A percentile compares a stretch with the other conserved stretches of the same genome.
Conservation (phyloP, 2,797 vertebrate genomes). For the Melanotaenia parkinsoni region DNA sequence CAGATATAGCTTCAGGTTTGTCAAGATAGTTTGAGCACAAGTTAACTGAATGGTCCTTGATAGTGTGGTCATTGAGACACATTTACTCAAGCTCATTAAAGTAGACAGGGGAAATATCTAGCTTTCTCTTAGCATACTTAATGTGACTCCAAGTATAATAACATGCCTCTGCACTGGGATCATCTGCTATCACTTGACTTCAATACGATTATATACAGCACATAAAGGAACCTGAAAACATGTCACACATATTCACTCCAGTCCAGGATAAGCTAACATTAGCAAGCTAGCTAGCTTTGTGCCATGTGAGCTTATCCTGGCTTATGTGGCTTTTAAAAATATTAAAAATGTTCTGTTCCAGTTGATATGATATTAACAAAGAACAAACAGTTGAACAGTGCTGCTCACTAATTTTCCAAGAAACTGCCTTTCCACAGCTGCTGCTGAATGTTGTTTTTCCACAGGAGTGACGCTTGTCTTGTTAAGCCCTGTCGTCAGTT, state of each 20-base stretch:
- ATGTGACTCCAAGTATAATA: neutral
- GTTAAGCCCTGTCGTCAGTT: neutral
- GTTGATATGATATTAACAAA: neutral
- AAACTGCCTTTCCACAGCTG: neutral
- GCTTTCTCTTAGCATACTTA: neutral
- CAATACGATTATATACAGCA: neutral
- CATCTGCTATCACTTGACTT: neutral
- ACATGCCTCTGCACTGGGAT: neutral
- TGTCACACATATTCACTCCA: neutral
- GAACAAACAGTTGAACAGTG: neutral
- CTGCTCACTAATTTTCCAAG: neutral
- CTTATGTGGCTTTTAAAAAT: neutral
- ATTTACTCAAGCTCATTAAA: neutral
- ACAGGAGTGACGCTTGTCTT: neutral
- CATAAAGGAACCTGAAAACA: neutral
- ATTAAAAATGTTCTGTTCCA: neutral
- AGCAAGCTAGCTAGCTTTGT: neutral
- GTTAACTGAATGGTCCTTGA: neutral
- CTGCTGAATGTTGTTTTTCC: slow-evolving; percentile 19
- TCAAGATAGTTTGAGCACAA: neutral
- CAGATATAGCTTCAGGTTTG: neutral
- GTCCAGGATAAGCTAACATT: neutral
- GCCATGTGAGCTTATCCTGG: neutral
- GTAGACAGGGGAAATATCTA: neutral
- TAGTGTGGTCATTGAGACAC: neutral